Base-by-base conservation (phyloP, 1,140 invertebrate genomes). In the Drosophila lacteicornis region DNA sequence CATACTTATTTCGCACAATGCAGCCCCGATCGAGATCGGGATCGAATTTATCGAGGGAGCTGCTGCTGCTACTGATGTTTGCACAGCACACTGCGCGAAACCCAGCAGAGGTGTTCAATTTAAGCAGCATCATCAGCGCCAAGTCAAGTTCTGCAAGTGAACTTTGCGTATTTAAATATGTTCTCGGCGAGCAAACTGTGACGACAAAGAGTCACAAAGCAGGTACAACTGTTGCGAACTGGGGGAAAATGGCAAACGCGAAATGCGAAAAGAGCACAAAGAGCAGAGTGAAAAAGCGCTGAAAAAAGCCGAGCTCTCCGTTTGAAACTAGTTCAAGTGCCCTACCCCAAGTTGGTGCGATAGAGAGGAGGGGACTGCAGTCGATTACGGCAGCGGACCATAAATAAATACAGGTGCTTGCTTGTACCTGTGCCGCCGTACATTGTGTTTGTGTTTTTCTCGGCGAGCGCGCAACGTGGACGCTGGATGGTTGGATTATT, bases 251-350 rank as follows among this genome's bases (percentile, higher is more conserved):
- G 51, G 38, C 73, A 75, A 63, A 63, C 17, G 36, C 50, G 19
- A 63, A 51, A 43, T 30, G 38, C n/a, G 30, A 62, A 51, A 50
- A 50, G 30, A 61, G 19, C 46, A 3, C 51, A 55, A 13, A 55
- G 22, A 12, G 46, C 19, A 36, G 6, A 53, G 19, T 6, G 15
- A 38, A 51, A 42, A 66, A 50, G 19, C 63, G 47, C 50, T 63
- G 47, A 63, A 58, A 58, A 46, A 55, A 46, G 63, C 51, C 36
- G 19, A 51, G 53, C 59, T 66, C 33, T 45, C 30, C 56, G 66
- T 42, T 78, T 68, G 55, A 75, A 87, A 88, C 84, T 87, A 87
- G 84, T 87, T 88, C 84, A 87, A 83, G 80, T 83, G 84, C 84
- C 80, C 84, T 87, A 87, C 84, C 84, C 84, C 85, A 80, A 68